Percentiles rank a stretch among this genome's conserved stretches.
These are phyloP conservation scores for Alentia gelatinosa DNA, from an alignment of 2,888 invertebrate species.

Conservation along the genomic window DNA sequence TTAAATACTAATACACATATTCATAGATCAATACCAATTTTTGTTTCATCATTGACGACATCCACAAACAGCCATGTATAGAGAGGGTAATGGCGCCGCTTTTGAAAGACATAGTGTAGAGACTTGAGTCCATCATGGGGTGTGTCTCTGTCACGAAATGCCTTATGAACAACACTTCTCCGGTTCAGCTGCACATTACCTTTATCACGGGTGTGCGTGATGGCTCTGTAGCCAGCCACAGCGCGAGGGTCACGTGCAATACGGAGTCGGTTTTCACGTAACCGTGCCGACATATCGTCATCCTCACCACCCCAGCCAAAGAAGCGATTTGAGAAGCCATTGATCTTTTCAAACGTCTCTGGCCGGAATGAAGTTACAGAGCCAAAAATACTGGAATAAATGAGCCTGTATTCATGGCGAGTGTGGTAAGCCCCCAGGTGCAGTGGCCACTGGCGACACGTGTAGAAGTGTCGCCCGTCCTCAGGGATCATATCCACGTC, in stretches of 20 bases:
- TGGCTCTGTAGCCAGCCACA: not conserved
- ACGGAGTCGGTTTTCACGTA: not conserved
- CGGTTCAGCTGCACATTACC: not conserved
- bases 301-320: constrained; percentile 43
- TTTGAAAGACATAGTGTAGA: not conserved
- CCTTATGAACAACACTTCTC: not conserved
- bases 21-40: too few relatives aligned
- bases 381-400: not conserved
- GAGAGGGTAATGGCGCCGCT: not conserved
- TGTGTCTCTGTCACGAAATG: not conserved
- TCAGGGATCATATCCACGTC: constrained; percentile 20
- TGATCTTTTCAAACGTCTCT: not conserved
- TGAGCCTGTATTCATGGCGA: not conserved
- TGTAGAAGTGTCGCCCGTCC: constrained; percentile 8
- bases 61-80: not conserved
- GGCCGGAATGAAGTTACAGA: not conserved
- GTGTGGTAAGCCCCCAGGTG: constrained; percentile 1
- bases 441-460: not conserved
- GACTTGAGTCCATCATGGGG: not conserved
- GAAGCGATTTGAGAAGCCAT: constrained; percentile 32
- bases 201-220: not conserved
- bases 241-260: not conserved
- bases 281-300: constrained; percentile 5
- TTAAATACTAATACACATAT: too few relatives aligned
- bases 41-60: not conserved